These are phyloP conservation scores for Gymnocypris eckloni DNA, from an alignment of 2,797 vertebrate species.

Conservation along the genomic window DNA sequence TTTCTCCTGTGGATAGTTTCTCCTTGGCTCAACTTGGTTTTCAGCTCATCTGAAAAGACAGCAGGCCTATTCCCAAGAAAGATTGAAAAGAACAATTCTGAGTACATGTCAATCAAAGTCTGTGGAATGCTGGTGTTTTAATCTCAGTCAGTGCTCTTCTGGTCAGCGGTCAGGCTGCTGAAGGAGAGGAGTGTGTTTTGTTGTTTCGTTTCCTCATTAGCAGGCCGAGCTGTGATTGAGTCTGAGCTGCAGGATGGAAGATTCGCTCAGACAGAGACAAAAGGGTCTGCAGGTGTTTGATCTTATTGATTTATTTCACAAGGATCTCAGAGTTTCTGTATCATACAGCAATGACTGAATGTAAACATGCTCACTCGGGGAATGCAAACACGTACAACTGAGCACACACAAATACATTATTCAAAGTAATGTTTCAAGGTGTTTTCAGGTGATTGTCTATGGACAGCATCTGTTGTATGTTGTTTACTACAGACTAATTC, in stretches of 20 bases:
- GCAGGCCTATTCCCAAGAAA: neutral
- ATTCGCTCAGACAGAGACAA: constrained; percentile 38
- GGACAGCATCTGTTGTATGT: constrained; percentile 1
- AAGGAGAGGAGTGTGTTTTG: neutral
- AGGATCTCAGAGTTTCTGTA: constrained; percentile 34
- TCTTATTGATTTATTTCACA: constrained; percentile 56
- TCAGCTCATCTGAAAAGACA: neutral
- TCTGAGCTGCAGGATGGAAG: neutral
- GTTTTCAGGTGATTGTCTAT: neutral
- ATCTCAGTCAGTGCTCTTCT: neutral
- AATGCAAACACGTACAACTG: constrained; percentile 18
- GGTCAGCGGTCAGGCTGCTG: neutral
- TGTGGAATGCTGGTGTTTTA: neutral
- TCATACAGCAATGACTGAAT: constrained; percentile 23
- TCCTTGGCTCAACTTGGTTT: neutral
- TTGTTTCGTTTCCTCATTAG: constrained; percentile 14
- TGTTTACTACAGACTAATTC: neutral
- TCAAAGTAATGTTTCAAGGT: neutral
- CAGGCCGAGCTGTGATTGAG: neutral
- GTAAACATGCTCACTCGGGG: neutral
- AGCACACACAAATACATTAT: constrained; percentile 51
- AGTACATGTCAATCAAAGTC: neutral
- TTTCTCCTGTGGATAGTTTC: neutral
- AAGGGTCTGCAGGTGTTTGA: constrained; percentile 55
- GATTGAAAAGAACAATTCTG: neutral